These are phyloP conservation scores for Cerastis rubricosa DNA, from an alignment of 2,888 invertebrate genomes.

Conservation along the genomic window DNA sequence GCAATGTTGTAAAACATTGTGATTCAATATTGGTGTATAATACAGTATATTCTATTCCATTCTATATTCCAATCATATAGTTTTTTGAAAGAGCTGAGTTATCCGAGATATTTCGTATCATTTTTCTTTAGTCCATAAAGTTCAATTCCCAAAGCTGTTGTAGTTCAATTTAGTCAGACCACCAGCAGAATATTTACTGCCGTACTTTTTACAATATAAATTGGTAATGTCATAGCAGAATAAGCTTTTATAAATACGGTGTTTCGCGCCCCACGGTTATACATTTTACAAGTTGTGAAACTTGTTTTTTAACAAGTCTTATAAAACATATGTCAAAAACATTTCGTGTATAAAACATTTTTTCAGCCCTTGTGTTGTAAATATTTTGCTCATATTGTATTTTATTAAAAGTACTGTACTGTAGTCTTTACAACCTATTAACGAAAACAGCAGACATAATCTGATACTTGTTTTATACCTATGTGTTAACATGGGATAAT, in stretches of 20 bases:
- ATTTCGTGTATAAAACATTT: neutral
- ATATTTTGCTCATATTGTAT: too few species aligned
- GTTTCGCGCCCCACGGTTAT: neutral
- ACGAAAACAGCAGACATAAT: neutral
- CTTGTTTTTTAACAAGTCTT: neutral
- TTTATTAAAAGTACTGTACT: neutral
- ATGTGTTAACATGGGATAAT: neutral
- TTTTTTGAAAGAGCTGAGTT: neutral
- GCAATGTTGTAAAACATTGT: neutral
- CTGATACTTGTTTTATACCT: neutral
- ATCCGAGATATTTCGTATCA: neutral
- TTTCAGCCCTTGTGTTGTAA: neutral
- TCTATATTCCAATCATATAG: neutral
- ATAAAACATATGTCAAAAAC: neutral
- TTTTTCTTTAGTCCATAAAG: slow-evolving; percentile 1
- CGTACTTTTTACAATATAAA: neutral
- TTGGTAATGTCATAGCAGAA: neutral
- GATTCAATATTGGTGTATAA: neutral
- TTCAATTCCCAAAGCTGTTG: neutral
- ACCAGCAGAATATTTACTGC: neutral
- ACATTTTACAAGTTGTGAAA: neutral
- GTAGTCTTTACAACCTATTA: neutral
- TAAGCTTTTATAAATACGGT: neutral
- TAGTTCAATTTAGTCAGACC: neutral
- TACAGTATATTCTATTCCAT: neutral